Evolutionary conservation across 2,888 invertebrate genomes (phyloP).

Genomic region (Apotomis capreana): DNA sequence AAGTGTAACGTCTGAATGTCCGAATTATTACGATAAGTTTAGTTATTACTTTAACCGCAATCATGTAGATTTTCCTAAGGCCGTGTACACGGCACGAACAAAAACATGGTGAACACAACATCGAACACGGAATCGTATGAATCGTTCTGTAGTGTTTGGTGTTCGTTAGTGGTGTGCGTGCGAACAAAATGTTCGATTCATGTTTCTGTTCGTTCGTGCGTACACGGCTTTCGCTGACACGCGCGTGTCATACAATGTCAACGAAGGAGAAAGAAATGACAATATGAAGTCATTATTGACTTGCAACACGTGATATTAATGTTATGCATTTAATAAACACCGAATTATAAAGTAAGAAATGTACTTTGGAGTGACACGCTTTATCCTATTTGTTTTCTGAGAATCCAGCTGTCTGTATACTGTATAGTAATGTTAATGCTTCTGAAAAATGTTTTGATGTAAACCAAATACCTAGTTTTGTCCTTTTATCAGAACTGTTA

Average conservation of each 20-base stretch:
- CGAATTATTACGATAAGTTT: constrained; percentile 34
- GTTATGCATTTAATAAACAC: constrained; percentile 36
- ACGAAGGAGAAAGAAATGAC: constrained; percentile 5
- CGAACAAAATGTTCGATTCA: no score
- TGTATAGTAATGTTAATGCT: not conserved
- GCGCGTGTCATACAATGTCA: constrained; percentile 5
- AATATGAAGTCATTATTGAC: constrained; percentile 31
- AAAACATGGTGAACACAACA: no score
- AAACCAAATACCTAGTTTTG: not conserved
- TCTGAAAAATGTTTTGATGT: not conserved
- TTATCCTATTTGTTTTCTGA: not conserved
- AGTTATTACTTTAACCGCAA: constrained; percentile 10
- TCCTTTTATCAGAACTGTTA: not conserved
- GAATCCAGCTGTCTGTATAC: not conserved
- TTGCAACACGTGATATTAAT: constrained; percentile 35
- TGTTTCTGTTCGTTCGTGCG: no score
- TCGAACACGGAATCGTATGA: no score
- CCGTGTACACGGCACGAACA: no score
- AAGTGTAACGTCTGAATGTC: constrained; percentile 9
- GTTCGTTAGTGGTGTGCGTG: no score
- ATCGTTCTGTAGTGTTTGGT: no score
- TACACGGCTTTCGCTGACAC: not conserved
- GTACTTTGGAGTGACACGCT: not conserved
- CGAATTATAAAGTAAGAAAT: constrained; percentile 19
- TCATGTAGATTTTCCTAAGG: constrained; percentile 8